Conservation (phyloP, 2,113 vertebrate species). For the Amia ocellicauda region DNA sequence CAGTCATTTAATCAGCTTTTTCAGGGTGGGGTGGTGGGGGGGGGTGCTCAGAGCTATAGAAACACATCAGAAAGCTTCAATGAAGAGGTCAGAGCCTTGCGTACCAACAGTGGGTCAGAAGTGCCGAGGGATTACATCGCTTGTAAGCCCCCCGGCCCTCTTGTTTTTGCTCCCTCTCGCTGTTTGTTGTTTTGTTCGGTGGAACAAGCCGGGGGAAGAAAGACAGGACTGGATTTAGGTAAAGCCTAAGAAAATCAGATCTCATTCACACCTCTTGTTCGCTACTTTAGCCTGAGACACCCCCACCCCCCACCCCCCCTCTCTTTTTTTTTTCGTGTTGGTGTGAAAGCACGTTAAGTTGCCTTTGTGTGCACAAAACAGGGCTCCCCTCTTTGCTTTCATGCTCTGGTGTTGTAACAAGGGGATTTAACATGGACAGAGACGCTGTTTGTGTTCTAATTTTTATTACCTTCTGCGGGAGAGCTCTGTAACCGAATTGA, state of each 20-base stretch:
- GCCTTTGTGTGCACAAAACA: constrained; percentile 89
- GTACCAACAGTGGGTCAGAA: constrained; percentile 71
- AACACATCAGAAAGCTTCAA: constrained; percentile 58
- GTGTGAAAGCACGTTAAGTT: constrained; percentile 92
- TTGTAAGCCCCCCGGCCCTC: constrained; percentile 64
- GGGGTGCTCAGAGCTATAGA: constrained; percentile 60
- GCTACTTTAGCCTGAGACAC: constrained; percentile 76
- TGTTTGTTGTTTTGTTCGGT: constrained; percentile 83
- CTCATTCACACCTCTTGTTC: constrained; percentile 94
- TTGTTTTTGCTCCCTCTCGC: constrained; percentile 71
- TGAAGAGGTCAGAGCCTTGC: constrained; percentile 66
- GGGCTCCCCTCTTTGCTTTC: constrained; percentile 74
- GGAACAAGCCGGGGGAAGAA: constrained; percentile 67
- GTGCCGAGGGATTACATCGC: constrained; percentile 75
- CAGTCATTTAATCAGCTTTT: constrained; percentile 47
- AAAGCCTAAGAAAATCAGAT: constrained; percentile 88
- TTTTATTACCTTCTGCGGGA: constrained; percentile 68
- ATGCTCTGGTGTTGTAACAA: constrained; percentile 75
- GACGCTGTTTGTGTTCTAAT: constrained; percentile 50
- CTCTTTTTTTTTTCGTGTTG: constrained; percentile 77
- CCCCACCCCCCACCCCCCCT: constrained; percentile 47
- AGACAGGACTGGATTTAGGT: constrained; percentile 68
- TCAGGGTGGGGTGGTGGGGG: constrained; percentile 55
- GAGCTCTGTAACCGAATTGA: constrained; percentile 61
- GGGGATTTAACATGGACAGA: constrained; percentile 65